A percentile compares a stretch with the other conserved stretches of the same genome.
phyloP scores from a whole-genome alignment of 35 echinoderm and acorn worm genomes.

The Apostichopus japonicus region DNA sequence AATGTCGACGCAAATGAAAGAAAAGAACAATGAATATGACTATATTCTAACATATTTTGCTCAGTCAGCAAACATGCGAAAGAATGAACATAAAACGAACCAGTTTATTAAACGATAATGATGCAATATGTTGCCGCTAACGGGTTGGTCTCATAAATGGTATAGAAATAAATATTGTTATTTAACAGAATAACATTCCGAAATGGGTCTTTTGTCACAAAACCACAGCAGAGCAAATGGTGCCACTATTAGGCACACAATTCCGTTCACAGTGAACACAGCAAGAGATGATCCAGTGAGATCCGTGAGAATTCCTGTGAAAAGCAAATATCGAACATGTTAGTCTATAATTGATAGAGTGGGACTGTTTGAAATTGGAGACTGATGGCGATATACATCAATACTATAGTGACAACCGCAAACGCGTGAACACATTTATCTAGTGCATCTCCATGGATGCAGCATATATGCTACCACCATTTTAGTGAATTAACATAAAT shows the following conservation, averaged over 20 bases:
- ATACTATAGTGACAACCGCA: no score
- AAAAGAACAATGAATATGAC: no score
- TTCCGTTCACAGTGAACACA: neutral
- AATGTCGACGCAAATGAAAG: no score
- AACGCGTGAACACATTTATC: neutral
- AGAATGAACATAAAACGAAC: neutral
- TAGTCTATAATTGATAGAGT: neutral
- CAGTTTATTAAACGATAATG: no score
- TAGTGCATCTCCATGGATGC: neutral
- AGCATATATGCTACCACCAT: neutral
- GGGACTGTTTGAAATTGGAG: no score
- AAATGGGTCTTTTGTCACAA: constrained; percentile 14
- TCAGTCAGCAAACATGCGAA: no score
- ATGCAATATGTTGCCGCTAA: no score
- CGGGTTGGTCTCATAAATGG: no score
- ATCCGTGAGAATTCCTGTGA: constrained; percentile 15
- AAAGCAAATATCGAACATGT: neutral
- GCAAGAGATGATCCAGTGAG: neutral
- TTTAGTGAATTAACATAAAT: neutral
- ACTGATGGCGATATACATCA: no score
- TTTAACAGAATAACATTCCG: neutral
- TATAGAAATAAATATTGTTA: no score
- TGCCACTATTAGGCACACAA: neutral
- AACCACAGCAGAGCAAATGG: constrained; percentile 9
- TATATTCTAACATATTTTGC: no score